These are phyloP conservation scores for Rhopilema esculentum DNA, from an alignment of 30 jellyfish, hydroid and myxozoan species.

Conservation along the genomic window DNA sequence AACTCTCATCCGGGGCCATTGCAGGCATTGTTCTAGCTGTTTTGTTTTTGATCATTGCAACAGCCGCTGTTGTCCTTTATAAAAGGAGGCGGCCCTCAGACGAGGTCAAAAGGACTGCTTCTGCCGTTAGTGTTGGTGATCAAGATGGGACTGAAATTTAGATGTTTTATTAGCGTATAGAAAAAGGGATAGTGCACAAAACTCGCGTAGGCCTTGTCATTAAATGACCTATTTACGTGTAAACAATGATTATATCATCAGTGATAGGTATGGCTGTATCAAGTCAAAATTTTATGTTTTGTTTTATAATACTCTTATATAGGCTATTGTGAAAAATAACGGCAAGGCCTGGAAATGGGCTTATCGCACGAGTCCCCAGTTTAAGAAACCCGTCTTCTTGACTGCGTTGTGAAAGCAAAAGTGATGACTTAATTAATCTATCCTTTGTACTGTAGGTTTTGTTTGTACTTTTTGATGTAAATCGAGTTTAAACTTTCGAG, in stretches of 20 bases:
- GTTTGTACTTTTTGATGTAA: neutral
- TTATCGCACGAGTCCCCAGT: neutral
- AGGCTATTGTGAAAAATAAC: neutral
- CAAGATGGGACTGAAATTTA: constrained; percentile 86
- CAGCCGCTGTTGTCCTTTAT: constrained; percentile 57
- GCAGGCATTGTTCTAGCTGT: constrained; percentile 66
- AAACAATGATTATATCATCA: constrained; percentile 51
- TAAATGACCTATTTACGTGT: constrained; percentile 41
- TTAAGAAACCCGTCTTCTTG: neutral
- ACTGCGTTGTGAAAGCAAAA: neutral
- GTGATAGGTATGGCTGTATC: constrained; percentile 38
- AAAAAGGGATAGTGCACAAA: constrained; percentile 25
- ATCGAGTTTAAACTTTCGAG: neutral
- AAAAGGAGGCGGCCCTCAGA: constrained; percentile 71
- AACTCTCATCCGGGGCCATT: constrained; percentile 37
- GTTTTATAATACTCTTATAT: neutral
- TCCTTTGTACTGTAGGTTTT: too few relatives aligned
- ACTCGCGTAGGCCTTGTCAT: constrained; percentile 49
- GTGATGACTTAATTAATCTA: too few relatives aligned
- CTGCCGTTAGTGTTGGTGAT: constrained; percentile 70
- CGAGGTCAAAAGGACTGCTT: constrained; percentile 62
- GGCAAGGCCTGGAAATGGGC: neutral
- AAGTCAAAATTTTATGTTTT: constrained; percentile 14
- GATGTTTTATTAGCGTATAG: neutral
- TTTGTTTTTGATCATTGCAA: constrained; percentile 39